phyloP scores from a whole-genome alignment of 2,113 vertebrate genomes.

The Malaclemys terrapin region DNA sequence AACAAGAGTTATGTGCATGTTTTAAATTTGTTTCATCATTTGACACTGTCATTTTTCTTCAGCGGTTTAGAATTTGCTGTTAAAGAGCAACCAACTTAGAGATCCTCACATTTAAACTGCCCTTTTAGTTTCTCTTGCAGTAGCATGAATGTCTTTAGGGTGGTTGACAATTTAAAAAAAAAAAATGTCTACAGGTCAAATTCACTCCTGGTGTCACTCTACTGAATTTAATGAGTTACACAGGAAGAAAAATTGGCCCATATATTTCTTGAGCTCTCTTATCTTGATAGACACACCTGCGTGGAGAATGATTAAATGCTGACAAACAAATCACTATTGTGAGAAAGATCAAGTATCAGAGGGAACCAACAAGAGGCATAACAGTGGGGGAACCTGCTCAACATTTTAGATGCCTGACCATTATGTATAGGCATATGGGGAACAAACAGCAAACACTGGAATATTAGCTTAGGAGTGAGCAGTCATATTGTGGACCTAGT shows the following conservation, averaged over 20 bases:
- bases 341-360: not conserved
- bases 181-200: not conserved
- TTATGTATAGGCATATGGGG: too few species aligned
- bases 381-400: too few species aligned
- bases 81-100: not conserved
- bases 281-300: not conserved
- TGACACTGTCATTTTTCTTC: rapidly evolving
- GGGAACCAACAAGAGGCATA: too few species aligned
- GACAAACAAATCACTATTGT: rapidly evolving
- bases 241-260: rapidly evolving
- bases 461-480: too few species aligned
- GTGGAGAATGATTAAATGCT: rapidly evolving
- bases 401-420: too few species aligned
- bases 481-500: too few species aligned
- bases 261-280: rapidly evolving
- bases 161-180: not conserved
- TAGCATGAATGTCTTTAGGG: not conserved
- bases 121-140: not conserved
- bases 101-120: not conserved
- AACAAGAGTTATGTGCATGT: not conserved
- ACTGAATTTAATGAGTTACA: not conserved
- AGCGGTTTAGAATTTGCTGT: not conserved
- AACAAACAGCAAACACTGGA: too few species aligned
- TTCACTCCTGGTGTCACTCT: not conserved
- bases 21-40: not conserved